Conservation (phyloP, 2,113 vertebrate species). For the Brachirus orientalis region DNA sequence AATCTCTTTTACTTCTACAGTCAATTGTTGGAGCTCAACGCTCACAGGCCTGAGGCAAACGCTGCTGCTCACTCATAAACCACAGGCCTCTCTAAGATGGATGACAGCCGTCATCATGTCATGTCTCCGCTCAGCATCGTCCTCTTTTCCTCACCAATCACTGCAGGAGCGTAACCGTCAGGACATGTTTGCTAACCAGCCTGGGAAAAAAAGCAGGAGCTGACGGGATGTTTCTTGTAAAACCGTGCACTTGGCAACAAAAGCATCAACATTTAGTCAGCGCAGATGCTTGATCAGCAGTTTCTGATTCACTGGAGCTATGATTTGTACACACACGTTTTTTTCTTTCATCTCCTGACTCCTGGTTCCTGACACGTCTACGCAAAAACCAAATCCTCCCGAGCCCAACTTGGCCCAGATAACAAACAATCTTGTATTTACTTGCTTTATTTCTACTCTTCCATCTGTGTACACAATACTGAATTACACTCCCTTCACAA, state of each 20-base stretch:
- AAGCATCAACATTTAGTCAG: slow-evolving; percentile 27
- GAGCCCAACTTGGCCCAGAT: slow-evolving; percentile 55
- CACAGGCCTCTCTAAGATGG: too few relatives aligned
- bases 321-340: slow-evolving; percentile 24
- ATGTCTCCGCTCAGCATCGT: too few relatives aligned
- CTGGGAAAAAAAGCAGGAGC: not conserved
- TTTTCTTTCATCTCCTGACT: slow-evolving; percentile 20
- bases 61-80: too few relatives aligned
- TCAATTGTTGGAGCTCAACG: too few relatives aligned
- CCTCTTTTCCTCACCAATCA: too few relatives aligned
- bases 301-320: slow-evolving; percentile 23
- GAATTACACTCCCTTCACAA: slow-evolving; percentile 13
- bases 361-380: slow-evolving; percentile 35
- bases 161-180: too few relatives aligned
- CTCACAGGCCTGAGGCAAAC: too few relatives aligned
- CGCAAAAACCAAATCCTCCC: slow-evolving; percentile 48
- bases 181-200: slow-evolving; percentile 11
- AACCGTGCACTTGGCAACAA: slow-evolving; percentile 26
- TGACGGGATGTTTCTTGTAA: slow-evolving; percentile 24
- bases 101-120: too few relatives aligned
- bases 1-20: too few relatives aligned
- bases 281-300: slow-evolving; percentile 25
- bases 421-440: slow-evolving; percentile 46
- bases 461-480: slow-evolving; percentile 18
- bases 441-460: slow-evolving; percentile 15